These are phyloP conservation scores for Aramus guarauna DNA, from an alignment of 2,113 vertebrate species.

Conservation along the genomic window DNA sequence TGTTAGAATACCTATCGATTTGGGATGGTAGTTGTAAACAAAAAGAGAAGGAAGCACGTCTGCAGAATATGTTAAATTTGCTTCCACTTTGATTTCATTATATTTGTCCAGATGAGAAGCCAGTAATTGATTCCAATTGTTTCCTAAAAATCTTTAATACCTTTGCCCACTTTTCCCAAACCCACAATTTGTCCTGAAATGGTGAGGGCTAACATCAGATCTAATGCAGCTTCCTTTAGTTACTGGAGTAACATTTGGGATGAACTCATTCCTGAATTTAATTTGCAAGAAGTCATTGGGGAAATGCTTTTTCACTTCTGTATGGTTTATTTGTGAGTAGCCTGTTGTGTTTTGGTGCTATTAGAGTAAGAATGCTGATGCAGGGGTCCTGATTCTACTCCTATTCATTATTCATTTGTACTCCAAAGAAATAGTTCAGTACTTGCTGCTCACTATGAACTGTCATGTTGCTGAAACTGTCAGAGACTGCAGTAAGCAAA, in stretches of 20 bases:
- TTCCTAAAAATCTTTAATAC: not conserved
- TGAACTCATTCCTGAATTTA: not conserved
- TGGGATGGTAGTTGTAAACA: not conserved
- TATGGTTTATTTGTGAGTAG: not conserved
- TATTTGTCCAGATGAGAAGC: not conserved
- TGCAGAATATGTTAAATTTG: not conserved
- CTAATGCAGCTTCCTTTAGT: not conserved
- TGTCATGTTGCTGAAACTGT: not conserved
- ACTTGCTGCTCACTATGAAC: not conserved
- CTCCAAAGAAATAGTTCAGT: not conserved
- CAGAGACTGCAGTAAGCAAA: not conserved
- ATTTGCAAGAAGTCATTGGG: not conserved
- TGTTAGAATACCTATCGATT: not conserved
- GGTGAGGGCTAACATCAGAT: not conserved
- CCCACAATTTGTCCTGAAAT: not conserved
- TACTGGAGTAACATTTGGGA: not conserved
- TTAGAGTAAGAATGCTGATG: not conserved
- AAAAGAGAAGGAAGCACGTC: not conserved
- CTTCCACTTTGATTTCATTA: not conserved
- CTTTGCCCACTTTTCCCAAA: not conserved
- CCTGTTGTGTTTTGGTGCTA: not conserved
- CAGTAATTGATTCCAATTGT: not conserved
- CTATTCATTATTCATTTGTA: not conserved
- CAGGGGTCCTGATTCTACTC: not conserved
- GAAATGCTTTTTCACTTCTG: not conserved